These are phyloP conservation scores for Rhogogaster chlorosoma DNA, from an alignment of 2,888 invertebrate genomes.

Conservation along the genomic window DNA sequence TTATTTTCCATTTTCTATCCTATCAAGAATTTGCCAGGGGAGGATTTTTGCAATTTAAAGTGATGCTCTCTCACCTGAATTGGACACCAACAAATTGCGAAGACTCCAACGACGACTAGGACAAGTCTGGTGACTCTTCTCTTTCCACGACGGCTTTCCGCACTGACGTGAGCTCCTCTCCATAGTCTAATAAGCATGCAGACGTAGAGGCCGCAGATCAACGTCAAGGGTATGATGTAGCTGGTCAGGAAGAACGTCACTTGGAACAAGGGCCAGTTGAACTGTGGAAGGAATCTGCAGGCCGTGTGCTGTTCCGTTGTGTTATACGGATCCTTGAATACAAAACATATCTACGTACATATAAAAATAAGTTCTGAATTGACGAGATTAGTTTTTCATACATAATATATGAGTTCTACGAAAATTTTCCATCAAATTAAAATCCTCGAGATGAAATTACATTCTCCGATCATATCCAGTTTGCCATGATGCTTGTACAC, in stretches of 20 bases:
- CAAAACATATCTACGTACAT: conserved; percentile 62
- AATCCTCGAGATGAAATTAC: not conserved
- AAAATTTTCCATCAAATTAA: not conserved
- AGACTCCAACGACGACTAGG: conserved; percentile 93
- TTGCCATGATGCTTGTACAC: not conserved
- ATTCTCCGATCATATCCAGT: not conserved
- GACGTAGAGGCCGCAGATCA: conserved; percentile 93
- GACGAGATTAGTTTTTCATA: not conserved
- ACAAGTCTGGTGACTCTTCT: conserved; percentile 95
- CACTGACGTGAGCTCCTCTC: conserved; percentile 90
- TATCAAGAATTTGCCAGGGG: not conserved
- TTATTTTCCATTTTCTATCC: not conserved
- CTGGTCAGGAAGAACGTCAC: conserved; percentile 93
- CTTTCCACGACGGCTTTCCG: conserved; percentile 90
- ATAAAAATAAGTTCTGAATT: conserved; percentile 48
- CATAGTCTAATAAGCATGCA: conserved; percentile 93
- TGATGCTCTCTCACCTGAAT: conserved; percentile 86
- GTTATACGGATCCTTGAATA: conserved; percentile 65
- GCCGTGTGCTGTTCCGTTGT: conserved; percentile 64
- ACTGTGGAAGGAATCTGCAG: conserved; percentile 70
- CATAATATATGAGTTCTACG: not conserved
- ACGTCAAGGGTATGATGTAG: conserved; percentile 91
- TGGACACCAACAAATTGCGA: conserved; percentile 96
- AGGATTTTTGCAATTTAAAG: not conserved
- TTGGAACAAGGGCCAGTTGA: conserved; percentile 82